These are phyloP conservation scores for Lottia gigantea DNA, from an alignment of 2,888 invertebrate genomes.

Conservation along the genomic window DNA sequence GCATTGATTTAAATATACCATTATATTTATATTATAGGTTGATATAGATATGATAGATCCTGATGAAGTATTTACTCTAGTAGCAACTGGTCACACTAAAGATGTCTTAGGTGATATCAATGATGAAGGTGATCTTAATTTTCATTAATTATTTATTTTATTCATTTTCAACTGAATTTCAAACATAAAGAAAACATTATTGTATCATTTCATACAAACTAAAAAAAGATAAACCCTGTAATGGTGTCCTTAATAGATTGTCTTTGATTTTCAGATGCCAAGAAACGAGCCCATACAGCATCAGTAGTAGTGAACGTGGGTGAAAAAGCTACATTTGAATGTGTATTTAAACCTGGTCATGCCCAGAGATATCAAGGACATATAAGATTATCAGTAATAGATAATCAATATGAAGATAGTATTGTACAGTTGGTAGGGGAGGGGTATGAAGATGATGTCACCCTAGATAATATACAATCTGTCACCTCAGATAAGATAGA, in stretches of 20 bases:
- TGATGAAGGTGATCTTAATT: conserved; percentile 28
- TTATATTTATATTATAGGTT: conserved; percentile 44
- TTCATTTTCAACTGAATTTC: too few relatives aligned
- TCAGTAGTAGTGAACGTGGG: conserved; percentile 63
- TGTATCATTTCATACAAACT: too few relatives aligned
- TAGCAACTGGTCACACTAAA: conserved; percentile 50
- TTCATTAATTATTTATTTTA: too few relatives aligned
- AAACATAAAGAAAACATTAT: too few relatives aligned
- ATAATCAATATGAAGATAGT: conserved; percentile 74
- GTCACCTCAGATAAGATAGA: conserved; percentile 39
- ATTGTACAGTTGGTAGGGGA: conserved; percentile 70
- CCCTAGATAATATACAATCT: conserved; percentile 69
- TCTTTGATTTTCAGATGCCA: conserved; percentile 23
- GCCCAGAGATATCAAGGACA: conserved; percentile 63
- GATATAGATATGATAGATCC: conserved; percentile 66
- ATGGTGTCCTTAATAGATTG: neutral
- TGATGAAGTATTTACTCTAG: conserved; percentile 61
- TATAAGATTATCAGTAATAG: conserved; percentile 70
- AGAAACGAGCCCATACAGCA: conserved; percentile 63
- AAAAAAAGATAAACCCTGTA: too few relatives aligned
- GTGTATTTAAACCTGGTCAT: conserved; percentile 54
- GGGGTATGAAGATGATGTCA: conserved; percentile 70
- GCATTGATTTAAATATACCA: too few relatives aligned
- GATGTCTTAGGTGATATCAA: conserved; percentile 56
- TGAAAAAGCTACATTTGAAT: conserved; percentile 60